Conservation (phyloP, 2,113 vertebrate genomes). For the Microcebus murinus region DNA sequence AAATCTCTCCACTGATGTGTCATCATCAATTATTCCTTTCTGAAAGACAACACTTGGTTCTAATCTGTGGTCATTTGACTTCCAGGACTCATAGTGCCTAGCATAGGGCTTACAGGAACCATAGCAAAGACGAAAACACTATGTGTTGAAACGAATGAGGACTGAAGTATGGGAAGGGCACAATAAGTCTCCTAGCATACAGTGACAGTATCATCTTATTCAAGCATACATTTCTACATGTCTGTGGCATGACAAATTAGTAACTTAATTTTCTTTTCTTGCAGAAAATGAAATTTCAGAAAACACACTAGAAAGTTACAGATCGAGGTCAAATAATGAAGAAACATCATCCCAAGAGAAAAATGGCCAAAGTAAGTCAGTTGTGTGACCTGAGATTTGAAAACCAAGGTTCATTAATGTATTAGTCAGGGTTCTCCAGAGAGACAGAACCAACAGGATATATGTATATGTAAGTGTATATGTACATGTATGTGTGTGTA, state of each 20-base stretch:
- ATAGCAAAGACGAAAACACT: not conserved
- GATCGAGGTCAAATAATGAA: conserved; percentile 91
- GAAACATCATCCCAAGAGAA: conserved; percentile 85
- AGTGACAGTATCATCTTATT: not conserved
- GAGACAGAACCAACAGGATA: not conserved
- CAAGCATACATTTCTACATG: not conserved
- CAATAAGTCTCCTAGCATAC: fast-evolving
- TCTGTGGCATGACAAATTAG: not conserved
- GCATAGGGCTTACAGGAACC: not conserved
- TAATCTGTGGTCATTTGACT: not conserved
- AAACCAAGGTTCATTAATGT: not conserved
- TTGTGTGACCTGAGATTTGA: not conserved
- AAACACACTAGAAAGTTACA: conserved; percentile 91
- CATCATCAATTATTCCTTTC: not conserved
- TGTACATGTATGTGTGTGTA: too few species aligned
- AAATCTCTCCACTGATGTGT: not conserved
- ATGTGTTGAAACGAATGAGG: not conserved
- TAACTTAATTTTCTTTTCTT: conserved; percentile 42
- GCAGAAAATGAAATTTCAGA: conserved; percentile 92
- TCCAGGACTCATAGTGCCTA: not conserved
- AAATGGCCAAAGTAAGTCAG: conserved; percentile 83
- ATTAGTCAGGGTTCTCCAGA: not conserved
- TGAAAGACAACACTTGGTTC: not conserved
- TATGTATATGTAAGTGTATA: too few species aligned
- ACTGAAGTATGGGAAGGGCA: not conserved